Percentiles rank a stretch among this genome's conserved stretches.
These are phyloP conservation scores for Polyploca ridens DNA, from an alignment of 2,888 invertebrate genomes.

Conservation along the genomic window DNA sequence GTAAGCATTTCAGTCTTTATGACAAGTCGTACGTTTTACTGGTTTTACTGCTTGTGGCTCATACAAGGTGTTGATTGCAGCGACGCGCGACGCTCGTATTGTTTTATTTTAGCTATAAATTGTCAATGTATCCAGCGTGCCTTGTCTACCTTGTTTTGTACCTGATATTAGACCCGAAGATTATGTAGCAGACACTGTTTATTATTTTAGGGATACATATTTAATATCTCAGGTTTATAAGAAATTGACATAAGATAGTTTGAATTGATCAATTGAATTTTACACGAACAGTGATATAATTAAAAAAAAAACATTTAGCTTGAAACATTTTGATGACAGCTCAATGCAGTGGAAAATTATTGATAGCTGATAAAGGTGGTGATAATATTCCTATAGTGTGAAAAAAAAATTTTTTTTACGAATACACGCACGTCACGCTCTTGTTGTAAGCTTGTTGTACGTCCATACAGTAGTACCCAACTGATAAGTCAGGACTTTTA, in stretches of 20 bases:
- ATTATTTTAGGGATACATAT: too few species aligned
- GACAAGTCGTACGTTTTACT: background rate
- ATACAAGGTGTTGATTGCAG: constrained; percentile 1
- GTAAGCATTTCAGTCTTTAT: background rate
- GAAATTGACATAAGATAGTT: too few species aligned
- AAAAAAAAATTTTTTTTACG: background rate
- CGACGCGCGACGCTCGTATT: background rate
- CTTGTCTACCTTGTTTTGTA: too few species aligned
- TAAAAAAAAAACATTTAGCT: background rate
- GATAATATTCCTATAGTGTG: background rate
- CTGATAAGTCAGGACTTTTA: too few species aligned
- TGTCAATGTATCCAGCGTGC: background rate
- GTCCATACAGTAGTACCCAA: too few species aligned
- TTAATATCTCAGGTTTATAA: too few species aligned
- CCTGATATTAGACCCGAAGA: too few species aligned
- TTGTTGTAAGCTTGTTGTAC: too few species aligned
- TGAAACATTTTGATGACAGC: constrained; percentile 1
- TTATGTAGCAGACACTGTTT: background rate
- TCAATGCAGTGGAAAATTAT: background rate
- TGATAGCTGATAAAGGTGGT: background rate
- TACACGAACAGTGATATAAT: too few species aligned
- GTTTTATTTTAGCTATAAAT: constrained; percentile 1
- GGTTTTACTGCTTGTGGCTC: background rate
- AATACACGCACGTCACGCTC: too few species aligned
- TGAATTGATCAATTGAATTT: too few species aligned